Conservation (phyloP, 2,113 vertebrate genomes). For the Castor canadensis region DNA sequence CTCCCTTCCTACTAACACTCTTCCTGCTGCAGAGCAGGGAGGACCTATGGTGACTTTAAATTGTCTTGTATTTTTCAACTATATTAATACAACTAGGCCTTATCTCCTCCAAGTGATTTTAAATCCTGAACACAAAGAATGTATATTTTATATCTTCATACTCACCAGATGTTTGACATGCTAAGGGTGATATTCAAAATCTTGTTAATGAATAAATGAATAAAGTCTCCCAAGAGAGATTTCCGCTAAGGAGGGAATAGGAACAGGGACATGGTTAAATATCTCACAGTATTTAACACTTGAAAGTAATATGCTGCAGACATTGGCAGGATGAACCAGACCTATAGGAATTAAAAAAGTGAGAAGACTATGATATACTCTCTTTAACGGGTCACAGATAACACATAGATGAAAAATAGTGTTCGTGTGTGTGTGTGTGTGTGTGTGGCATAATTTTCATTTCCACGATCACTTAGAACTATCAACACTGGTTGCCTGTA, state of each 20-base stretch:
- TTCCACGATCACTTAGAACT: background rate
- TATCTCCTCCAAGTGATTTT: background rate
- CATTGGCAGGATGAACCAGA: background rate
- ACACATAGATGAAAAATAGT: background rate
- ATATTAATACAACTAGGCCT: background rate
- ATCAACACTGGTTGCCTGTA: background rate
- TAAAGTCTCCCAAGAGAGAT: background rate
- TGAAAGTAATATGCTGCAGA: background rate
- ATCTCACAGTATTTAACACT: background rate
- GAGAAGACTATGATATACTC: background rate
- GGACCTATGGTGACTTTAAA: background rate
- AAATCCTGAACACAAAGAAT: background rate
- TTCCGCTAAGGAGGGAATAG: background rate
- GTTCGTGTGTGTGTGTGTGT: too few species aligned
- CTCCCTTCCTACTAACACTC: background rate
- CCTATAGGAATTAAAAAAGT: background rate
- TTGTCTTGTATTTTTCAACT: background rate
- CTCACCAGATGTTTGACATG: background rate
- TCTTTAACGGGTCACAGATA: background rate
- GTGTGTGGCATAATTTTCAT: too few species aligned
- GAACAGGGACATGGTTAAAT: background rate
- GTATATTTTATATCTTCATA: background rate
- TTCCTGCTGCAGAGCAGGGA: background rate
- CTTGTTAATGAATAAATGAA: background rate
- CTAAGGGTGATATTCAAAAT: background rate